Evolutionary conservation across 2,113 vertebrate genomes (phyloP), one percentile per base, ranked within the genome.

Genomic region (Elephas maximus): DNA sequence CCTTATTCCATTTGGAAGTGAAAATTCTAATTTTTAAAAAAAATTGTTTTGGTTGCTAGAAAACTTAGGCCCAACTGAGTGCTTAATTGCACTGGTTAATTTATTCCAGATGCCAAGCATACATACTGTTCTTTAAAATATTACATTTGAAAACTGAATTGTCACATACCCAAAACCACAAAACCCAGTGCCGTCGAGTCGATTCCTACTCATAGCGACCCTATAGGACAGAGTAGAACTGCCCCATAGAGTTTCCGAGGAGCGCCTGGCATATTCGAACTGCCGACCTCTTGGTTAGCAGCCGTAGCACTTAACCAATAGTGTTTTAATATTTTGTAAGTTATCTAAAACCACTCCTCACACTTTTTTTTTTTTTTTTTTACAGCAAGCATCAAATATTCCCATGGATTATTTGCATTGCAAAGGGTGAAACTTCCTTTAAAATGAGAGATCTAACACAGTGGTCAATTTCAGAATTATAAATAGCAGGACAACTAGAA

Each of bases 241-340:
- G 37, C 37, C 37, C 37, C 37, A 37, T 37, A 37, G 37, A 37
- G 37, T 37, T 37, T 37, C 37, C 37, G 37, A 37, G 37, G 37
- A 37, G 37, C 37, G 37, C 37, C 37, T 37, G 37, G 37, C 37
- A 37, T 37, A 37, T 37, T 37, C 37, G 37, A 37, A 37, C 37
- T 37, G 37, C 37, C 37, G 37, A 37, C 37, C 37, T 37, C 37
- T 37, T 37, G 37, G 37, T 37, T 37, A 37, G 37, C 37, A 37
- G 37, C 37, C 37, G 37, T 37, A 37, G 37, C 37, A 37, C 37
- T 37, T 37, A 37, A 37, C 37, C 37, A 37, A 37, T 37, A 88
- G 48, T 78, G 7, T 83, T 76, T 88, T 78, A 71, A 73, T 91
- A 44, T 91, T 88, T 94, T n/a, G 1, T 77, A 51, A 76, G 41